phyloP scores from a whole-genome alignment of 2,113 vertebrate genomes.

The Ondatra zibethicus region DNA sequence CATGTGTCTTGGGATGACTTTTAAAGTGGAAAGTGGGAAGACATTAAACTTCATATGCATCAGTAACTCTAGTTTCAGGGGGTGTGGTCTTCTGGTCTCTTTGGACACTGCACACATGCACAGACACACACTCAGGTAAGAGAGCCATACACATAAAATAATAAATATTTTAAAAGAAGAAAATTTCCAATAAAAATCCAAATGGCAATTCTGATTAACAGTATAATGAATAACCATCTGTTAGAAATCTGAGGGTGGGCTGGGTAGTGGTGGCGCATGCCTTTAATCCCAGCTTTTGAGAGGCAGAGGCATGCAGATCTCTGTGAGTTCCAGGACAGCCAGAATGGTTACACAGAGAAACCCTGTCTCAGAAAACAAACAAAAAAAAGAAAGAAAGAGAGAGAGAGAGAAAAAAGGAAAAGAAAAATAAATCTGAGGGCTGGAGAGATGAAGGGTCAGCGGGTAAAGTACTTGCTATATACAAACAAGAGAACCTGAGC shows the following conservation, averaged over 20 bases:
- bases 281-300: too few relatives aligned
- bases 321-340: too few relatives aligned
- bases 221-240: neutral
- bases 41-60: neutral
- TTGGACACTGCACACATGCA: neutral
- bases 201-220: neutral
- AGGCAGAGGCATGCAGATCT: too few relatives aligned
- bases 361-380: too few relatives aligned
- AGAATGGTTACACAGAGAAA: too few relatives aligned
- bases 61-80: neutral
- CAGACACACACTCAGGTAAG: neutral
- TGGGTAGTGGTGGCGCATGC: too few relatives aligned
- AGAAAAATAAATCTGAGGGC: neutral
- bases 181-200: slow-evolving; percentile 45
- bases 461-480: neutral
- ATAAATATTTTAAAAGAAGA: neutral
- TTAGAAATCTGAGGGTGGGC: neutral
- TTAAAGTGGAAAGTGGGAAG: neutral
- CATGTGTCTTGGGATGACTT: neutral
- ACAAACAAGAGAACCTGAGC: neutral
- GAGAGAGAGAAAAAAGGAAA: too few relatives aligned
- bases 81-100: neutral
- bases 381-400: too few relatives aligned
- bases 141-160: neutral
- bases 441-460: neutral